Conservation (phyloP, 1,140 invertebrate genomes). For the Gryon sp. region DNA sequence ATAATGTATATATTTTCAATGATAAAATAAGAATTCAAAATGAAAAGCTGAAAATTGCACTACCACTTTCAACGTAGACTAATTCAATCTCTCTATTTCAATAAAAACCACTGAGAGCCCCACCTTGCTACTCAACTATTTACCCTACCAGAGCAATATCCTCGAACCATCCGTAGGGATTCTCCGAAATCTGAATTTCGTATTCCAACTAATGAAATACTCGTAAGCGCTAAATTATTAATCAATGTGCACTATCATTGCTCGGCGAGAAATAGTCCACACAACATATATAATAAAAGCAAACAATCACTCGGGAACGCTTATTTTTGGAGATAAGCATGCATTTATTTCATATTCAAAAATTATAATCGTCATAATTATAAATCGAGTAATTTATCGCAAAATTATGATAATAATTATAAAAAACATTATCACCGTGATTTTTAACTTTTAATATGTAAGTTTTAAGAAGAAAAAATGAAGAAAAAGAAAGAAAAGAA, state of each 20-base stretch:
- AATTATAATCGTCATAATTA: no score
- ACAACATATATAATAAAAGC: slow-evolving; percentile 14
- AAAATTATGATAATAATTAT: slow-evolving; percentile 27
- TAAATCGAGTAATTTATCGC: slow-evolving; percentile 54
- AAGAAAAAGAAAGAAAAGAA: no score
- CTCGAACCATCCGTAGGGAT: slow-evolving; percentile 6
- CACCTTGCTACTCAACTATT: slow-evolving; percentile 21
- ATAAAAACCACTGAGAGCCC: slow-evolving; percentile 3
- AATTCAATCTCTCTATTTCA: slow-evolving; percentile 18
- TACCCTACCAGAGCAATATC: slow-evolving; percentile 21
- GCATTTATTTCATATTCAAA: slow-evolving; percentile 16
- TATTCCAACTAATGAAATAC: slow-evolving; percentile 36
- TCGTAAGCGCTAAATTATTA: slow-evolving; percentile 27
- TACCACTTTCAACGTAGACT: slow-evolving; percentile 6
- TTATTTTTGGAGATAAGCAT: slow-evolving; percentile 47
- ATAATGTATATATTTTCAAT: no score
- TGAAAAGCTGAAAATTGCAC: no score
- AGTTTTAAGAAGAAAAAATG: slow-evolving; percentile 25
- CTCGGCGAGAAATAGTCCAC: neutral
- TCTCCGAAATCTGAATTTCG: slow-evolving; percentile 25
- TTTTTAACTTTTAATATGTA: slow-evolving; percentile 33
- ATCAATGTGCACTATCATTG: slow-evolving; percentile 41
- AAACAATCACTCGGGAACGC: slow-evolving; percentile 21
- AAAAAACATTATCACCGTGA: no score
- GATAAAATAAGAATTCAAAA: no score